Conservation (phyloP, 2,888 invertebrate genomes). For the Leucophenga maculata region DNA sequence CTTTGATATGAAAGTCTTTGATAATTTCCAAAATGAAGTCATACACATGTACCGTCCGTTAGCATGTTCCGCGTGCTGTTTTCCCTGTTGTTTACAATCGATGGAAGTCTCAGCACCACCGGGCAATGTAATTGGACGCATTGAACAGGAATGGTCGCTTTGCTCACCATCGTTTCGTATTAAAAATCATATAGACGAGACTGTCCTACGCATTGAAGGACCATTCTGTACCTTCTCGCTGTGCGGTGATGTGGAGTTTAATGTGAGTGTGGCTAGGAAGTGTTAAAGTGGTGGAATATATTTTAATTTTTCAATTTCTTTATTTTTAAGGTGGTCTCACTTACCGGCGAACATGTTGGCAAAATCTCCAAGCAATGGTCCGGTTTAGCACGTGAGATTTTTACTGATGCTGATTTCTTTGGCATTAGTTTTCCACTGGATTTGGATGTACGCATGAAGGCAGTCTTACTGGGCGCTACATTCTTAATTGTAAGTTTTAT, state of each 20-base stretch:
- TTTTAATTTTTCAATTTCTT: background rate
- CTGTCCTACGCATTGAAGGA: conserved; percentile 85
- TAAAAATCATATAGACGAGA: conserved; percentile 82
- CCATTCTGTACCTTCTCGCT: conserved; percentile 85
- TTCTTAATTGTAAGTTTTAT: conserved; percentile 81
- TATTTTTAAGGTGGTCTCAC: conserved; percentile 78
- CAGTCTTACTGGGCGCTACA: conserved; percentile 84
- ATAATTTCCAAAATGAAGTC: conserved; percentile 86
- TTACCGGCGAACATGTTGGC: conserved; percentile 86
- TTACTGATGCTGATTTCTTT: conserved; percentile 91
- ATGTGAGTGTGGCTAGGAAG: conserved; percentile 73
- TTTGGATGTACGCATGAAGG: conserved; percentile 88
- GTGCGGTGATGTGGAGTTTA: conserved; percentile 88
- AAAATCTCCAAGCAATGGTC: conserved; percentile 93
- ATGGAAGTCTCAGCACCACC: conserved; percentile 86
- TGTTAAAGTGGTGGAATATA: background rate
- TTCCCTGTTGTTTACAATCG: conserved; percentile 87
- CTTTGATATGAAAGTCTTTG: conserved; percentile 90
- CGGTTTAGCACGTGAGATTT: conserved; percentile 84
- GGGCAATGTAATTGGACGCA: conserved; percentile 79
- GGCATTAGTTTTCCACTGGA: conserved; percentile 93
- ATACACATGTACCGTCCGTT: conserved; percentile 88
- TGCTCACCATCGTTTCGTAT: conserved; percentile 83
- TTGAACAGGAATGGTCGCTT: conserved; percentile 85
- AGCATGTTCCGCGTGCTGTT: conserved; percentile 87